These are phyloP conservation scores for Podilymbus podiceps DNA, from an alignment of 2,113 vertebrate genomes.

Conservation along the genomic window DNA sequence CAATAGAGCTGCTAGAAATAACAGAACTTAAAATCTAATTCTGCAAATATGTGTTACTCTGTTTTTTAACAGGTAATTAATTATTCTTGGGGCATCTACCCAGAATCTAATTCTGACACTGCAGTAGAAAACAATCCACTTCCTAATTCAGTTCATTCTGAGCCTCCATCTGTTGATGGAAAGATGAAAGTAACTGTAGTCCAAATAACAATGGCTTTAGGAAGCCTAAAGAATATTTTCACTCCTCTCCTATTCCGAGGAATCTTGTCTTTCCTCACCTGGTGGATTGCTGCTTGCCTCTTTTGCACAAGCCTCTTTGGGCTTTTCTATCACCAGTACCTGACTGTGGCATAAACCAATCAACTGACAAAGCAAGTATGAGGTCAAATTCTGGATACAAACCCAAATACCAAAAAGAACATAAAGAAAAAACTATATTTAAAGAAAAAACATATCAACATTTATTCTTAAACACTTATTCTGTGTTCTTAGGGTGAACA, in stretches of 20 bases:
- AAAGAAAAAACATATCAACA: conserved; percentile 71
- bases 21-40: neutral
- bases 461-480: conserved; percentile 77
- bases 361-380: neutral
- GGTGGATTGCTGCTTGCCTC: neutral
- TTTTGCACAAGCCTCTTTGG: neutral
- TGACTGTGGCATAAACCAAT: neutral
- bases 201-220: neutral
- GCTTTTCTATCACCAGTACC: neutral
- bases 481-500: conserved; percentile 74
- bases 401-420: neutral
- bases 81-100: neutral
- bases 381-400: neutral
- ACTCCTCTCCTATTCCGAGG: neutral
- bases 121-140: neutral
- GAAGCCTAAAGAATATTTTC: neutral
- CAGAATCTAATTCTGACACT: neutral
- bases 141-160: neutral
- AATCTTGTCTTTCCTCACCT: neutral
- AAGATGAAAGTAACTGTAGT: neutral
- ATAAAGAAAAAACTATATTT: conserved; percentile 32
- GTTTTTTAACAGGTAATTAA: neutral
- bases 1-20: neutral
- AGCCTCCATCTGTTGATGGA: neutral
- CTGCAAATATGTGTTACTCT: neutral